Base-by-base conservation (phyloP, 1,140 invertebrate species). In the Drosophila santomea region DNA sequence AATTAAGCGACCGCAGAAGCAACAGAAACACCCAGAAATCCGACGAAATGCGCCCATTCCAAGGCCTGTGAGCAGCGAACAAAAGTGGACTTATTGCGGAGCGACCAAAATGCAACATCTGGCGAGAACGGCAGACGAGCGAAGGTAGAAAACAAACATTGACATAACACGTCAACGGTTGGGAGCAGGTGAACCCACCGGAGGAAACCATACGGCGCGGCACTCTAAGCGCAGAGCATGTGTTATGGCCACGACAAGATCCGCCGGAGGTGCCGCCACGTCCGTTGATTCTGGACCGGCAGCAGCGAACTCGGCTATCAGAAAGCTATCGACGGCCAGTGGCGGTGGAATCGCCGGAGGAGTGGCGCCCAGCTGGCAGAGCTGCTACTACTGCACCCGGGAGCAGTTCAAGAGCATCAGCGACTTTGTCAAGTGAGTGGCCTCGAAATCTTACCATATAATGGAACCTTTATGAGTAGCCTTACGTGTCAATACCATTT, bases 381-480 rank as follows among this genome's bases (percentile, higher is more conserved):
- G 92, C 45, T 94, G 94, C 82, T 91, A 94, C 72, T 94, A 94
- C 80, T 94, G 94, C 80, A 93, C 94, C n/a, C 93, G 93, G 60
- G 92, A 94, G 72, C 80, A 93, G 35, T 94, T 94, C 69, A 93
- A 93, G 63, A 78, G 74, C 92, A 75, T 92, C 82, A 68, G 93
- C 20, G 84, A 94, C 85, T 94, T 94, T 86, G 93, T 94, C 92
- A 94, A 92, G 94, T 94, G 58, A 75, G 89, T 81, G 20, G 3
- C 17, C n/a, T 4, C 23, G 0, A n/a, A n/a, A 35, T 35, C 28
- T 25, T n/a, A 35, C 14, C 32, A 41, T 17, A 2, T 6, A 10
- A 10, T 5, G 38, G 17, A 6, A 12, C 11, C 6, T 5, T 60
- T 32, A 39, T 10, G 6, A 8, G 0, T 35, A 17, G 14, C 6